These are phyloP conservation scores for Pristionchus mayeri DNA, from an alignment of 2,888 invertebrate genomes.

Conservation along the genomic window DNA sequence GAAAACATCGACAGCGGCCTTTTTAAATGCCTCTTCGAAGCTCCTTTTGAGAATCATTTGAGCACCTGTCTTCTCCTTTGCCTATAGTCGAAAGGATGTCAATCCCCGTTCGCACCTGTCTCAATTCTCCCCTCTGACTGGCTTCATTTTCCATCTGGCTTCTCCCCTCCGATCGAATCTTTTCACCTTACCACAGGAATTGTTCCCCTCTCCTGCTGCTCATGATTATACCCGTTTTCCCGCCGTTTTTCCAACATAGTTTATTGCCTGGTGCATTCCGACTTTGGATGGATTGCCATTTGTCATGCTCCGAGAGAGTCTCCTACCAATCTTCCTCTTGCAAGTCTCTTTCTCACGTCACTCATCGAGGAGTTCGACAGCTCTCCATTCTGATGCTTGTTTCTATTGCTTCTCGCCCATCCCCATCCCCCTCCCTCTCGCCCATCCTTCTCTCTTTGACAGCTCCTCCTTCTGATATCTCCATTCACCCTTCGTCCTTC, in stretches of 20 bases:
- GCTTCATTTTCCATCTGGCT: neutral
- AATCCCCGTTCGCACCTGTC: neutral
- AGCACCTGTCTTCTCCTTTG: neutral
- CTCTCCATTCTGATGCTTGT: neutral
- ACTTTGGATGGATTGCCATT: neutral
- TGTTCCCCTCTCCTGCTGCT: neutral
- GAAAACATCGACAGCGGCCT: too few species aligned
- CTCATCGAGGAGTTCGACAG: neutral
- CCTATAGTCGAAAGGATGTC: neutral
- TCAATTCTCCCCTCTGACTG: neutral
- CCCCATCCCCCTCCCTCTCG: neutral
- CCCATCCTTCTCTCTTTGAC: conserved; percentile 30
- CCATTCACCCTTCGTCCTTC: conserved; percentile 18
- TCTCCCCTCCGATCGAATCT: neutral
- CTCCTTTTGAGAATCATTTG: neutral
- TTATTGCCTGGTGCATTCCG: conserved; percentile 6
- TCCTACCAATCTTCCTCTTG: neutral
- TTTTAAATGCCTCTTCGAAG: neutral
- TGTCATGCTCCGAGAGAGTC: neutral
- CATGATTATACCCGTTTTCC: neutral
- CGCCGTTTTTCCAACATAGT: neutral
- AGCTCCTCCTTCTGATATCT: conserved; percentile 19
- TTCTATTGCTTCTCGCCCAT: conserved; percentile 31
- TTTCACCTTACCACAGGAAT: neutral
- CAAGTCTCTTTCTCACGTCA: neutral